These are phyloP conservation scores for Haliaeetus leucogaster DNA, from an alignment of 2,113 vertebrate genomes.

Conservation along the genomic window DNA sequence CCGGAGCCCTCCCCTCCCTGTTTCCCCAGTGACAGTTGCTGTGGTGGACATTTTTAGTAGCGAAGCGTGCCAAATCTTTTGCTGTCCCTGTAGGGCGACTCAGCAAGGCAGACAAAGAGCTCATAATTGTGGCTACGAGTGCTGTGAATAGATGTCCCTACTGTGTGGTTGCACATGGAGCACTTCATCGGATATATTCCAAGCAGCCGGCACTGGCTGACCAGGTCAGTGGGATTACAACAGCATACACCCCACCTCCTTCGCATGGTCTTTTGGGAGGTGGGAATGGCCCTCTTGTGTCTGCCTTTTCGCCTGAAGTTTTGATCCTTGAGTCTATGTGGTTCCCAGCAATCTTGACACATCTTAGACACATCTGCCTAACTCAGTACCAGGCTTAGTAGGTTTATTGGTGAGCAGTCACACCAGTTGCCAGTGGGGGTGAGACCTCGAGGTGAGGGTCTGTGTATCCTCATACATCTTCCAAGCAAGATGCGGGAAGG, in stretches of 20 bases:
- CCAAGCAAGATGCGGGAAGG: neutral
- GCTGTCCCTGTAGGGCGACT: slow-evolving; percentile 69
- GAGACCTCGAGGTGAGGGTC: neutral
- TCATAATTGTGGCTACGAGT: slow-evolving; percentile 85
- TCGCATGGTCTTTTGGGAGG: neutral
- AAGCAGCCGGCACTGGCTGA: slow-evolving; percentile 82
- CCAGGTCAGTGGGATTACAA: slow-evolving; percentile 67
- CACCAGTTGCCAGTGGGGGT: neutral
- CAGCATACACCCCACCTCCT: neutral
- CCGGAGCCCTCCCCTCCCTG: rapidly evolving
- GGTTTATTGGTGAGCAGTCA: neutral
- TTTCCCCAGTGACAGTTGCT: neutral
- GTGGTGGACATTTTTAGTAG: neutral
- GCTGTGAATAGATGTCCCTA: slow-evolving; percentile 80
- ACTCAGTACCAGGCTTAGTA: neutral
- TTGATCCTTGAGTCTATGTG: neutral
- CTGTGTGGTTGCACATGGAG: slow-evolving; percentile 83
- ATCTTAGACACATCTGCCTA: no score
- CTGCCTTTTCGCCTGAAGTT: neutral
- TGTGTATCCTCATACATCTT: neutral
- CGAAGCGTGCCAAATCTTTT: neutral
- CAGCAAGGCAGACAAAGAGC: slow-evolving; percentile 83
- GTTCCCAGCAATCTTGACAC: neutral
- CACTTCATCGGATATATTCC: slow-evolving; percentile 82
- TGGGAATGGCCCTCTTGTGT: neutral